Percentiles rank a stretch among this genome's conserved stretches.
Conservation (phyloP, 2,797 vertebrate genomes). For the Melanotaenia pygmaea region DNA sequence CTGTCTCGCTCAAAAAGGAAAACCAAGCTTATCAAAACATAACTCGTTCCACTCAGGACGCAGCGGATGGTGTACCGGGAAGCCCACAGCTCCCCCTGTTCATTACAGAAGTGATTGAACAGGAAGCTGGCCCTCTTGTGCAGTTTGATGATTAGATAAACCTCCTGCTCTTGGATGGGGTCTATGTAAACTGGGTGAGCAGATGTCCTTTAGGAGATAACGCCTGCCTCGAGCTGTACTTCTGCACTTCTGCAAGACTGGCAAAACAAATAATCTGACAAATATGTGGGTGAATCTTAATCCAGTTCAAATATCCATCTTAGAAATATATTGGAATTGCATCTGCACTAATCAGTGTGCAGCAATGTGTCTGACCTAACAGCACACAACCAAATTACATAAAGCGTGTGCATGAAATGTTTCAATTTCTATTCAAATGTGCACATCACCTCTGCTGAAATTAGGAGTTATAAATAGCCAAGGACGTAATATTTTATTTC, state of each 20-base stretch:
- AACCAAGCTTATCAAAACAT: constrained; percentile 84
- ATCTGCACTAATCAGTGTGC: constrained; percentile 50
- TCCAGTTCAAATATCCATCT: constrained; percentile 55
- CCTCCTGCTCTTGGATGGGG: constrained; percentile 76
- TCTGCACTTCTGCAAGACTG: constrained; percentile 68
- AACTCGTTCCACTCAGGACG: constrained; percentile 78
- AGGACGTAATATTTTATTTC: neutral
- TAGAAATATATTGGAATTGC: constrained; percentile 42
- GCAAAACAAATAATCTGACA: constrained; percentile 67
- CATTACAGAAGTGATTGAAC: constrained; percentile 83
- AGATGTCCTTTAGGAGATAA: constrained; percentile 89
- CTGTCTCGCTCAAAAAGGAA: constrained; percentile 52
- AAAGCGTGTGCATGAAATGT: constrained; percentile 62
- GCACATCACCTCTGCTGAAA: constrained; percentile 41
- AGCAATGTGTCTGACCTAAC: constrained; percentile 46
- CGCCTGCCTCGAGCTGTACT: constrained; percentile 63
- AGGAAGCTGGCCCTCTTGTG: constrained; percentile 84
- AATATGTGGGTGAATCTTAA: constrained; percentile 71
- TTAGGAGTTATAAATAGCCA: constrained; percentile 16
- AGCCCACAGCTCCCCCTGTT: constrained; percentile 77
- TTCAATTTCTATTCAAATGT: constrained; percentile 74
- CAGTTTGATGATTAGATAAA: constrained; percentile 84
- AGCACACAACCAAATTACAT: constrained; percentile 61
- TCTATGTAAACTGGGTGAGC: constrained; percentile 79
- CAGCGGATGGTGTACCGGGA: constrained; percentile 85